Base-by-base conservation (phyloP, 2,888 invertebrate species). In the Esperia sulphurella region DNA sequence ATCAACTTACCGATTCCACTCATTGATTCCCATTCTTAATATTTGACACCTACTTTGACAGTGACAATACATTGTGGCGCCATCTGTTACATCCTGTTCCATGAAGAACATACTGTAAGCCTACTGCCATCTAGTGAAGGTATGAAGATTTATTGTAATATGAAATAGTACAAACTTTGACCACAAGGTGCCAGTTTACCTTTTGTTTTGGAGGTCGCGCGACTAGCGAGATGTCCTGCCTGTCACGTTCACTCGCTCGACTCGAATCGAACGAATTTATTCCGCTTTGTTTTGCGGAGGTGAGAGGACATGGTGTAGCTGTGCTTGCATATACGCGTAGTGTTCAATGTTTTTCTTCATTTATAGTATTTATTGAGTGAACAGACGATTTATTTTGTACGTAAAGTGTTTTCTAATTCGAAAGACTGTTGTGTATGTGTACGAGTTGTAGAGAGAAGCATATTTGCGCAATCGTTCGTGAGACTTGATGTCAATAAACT, bases 261-360 rank as follows among this genome's bases (percentile, higher is more conserved):
- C 52, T 57, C 55, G 58, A n/a, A 35, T n/a, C 10, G 30, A 30
- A 45, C 46, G 12, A 66, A 56, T 71, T 68, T 76, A 80, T 88
- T 88, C 89, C 89, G 88, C 89, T 89, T 89, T 88, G 89, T 89
- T 89, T 88, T 85, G 89, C 87, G 86, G 87, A 85, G 85, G 79
- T 77, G 82, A 83, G 75, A 80, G 82, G 83, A 83, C 85, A 72
- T 74, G 54, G 64, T 65, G 68, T 62, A 37, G 52, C 59, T 54
- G 59, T 56, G 65, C 61, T 63, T 55, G 65, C 59, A 56, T 72
- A 67, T 54, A 65, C 67, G 63, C 57, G 65, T 78, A 76, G 77
- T 79, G 78, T 82, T 79, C 71, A 79, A 83, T 85, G 86, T 86
- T 87, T 86, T 83, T 78, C 70, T 71, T 74, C 56, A 59, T 71